Percentiles rank a stretch among this genome's conserved stretches.
Evolutionary conservation across 2,888 invertebrate species (phyloP).

Genomic region (Rhorus exstirpatorius): DNA sequence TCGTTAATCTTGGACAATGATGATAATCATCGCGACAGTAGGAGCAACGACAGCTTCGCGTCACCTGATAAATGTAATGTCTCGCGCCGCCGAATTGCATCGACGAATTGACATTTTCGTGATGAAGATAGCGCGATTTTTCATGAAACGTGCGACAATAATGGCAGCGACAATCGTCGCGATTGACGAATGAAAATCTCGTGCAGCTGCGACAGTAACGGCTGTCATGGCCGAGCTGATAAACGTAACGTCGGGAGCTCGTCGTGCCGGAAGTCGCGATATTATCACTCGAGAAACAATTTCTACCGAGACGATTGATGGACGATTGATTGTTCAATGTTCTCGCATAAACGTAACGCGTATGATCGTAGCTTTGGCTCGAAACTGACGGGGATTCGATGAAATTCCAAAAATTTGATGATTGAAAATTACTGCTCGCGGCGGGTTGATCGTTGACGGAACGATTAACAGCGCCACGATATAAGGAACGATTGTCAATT

Average conservation of each 20-base stretch:
- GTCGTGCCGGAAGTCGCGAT: constrained; percentile 78
- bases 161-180: constrained; percentile 78
- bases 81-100: constrained; percentile 75
- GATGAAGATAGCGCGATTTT: constrained; percentile 77
- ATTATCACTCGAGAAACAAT: constrained; percentile 84
- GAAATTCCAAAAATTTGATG: constrained; percentile 75
- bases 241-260: constrained; percentile 76
- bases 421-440: too few relatives aligned
- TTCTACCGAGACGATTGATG: constrained; percentile 79
- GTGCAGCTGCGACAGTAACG: constrained; percentile 81
- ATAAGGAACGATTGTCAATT: constrained; percentile 79
- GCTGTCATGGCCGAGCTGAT: constrained; percentile 78
- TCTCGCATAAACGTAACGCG: constrained; percentile 77
- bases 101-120: constrained; percentile 71
- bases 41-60: constrained; percentile 80
- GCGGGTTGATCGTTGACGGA: constrained; percentile 69
- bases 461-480: constrained; percentile 69
- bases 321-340: constrained; percentile 76
- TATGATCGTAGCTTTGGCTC: constrained; percentile 77
- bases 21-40: constrained; percentile 82
- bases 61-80: constrained; percentile 82
- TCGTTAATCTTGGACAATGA: constrained; percentile 78
- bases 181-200: constrained; percentile 73
- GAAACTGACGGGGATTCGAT: constrained; percentile 75
- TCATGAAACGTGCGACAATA: constrained; percentile 81